Evolutionary conservation across 2,888 invertebrate species (phyloP).

Genomic region (Teinopalpus imperialis): DNA sequence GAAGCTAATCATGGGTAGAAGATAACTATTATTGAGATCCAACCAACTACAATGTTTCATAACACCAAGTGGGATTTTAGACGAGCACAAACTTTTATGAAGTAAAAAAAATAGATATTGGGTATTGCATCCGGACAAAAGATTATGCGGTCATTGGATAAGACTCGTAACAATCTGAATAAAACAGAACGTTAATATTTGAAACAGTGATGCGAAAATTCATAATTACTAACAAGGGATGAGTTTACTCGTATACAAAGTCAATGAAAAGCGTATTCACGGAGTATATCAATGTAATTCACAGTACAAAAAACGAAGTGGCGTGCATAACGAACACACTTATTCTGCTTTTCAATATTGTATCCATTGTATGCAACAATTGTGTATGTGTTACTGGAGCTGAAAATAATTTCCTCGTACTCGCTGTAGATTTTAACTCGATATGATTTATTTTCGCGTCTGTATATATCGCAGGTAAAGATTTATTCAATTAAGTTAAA

Average conservation of each 20-base stretch:
- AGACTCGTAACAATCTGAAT: slow-evolving; percentile 8
- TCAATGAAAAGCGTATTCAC: slow-evolving; percentile 24
- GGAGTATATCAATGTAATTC: slow-evolving; percentile 22
- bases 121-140: no score
- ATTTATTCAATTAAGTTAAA: slow-evolving; percentile 19
- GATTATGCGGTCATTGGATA: no score
- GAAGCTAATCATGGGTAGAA: no score
- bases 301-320: slow-evolving; percentile 28
- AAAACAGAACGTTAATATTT: slow-evolving; percentile 11
- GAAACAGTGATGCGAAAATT: slow-evolving; percentile 19
- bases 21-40: no score
- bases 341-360: slow-evolving; percentile 44
- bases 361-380: slow-evolving; percentile 24
- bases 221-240: slow-evolving; percentile 21
- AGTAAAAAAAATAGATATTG: no score
- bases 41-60: no score
- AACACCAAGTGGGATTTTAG: no score
- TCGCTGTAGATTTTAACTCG: slow-evolving; percentile 19
- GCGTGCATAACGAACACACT: slow-evolving; percentile 53
- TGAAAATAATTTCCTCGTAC: slow-evolving; percentile 22
- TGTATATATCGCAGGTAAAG: slow-evolving; percentile 7
- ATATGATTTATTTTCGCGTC: slow-evolving; percentile 17
- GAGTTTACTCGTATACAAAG: slow-evolving; percentile 23
- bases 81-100: no score
- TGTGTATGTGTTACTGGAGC: slow-evolving; percentile 26